These are phyloP conservation scores for Chaetophractus vellerosus DNA, from an alignment of 2,797 vertebrate species.

Conservation along the genomic window DNA sequence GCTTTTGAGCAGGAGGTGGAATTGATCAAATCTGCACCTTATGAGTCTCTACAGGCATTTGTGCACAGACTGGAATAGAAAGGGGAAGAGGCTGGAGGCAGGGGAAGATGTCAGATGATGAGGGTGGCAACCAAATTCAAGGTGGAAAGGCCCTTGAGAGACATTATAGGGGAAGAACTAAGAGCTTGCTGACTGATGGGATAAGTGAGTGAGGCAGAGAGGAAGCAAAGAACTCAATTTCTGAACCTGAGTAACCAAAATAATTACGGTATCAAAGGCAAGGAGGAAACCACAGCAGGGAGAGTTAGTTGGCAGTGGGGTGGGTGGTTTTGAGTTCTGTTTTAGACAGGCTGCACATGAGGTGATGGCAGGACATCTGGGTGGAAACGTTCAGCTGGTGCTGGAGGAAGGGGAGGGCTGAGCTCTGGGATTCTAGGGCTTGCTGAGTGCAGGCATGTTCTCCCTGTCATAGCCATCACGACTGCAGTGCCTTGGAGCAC, in stretches of 20 bases:
- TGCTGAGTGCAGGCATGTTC: rapidly evolving
- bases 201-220: neutral
- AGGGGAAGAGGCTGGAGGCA: neutral
- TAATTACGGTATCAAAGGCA: neutral
- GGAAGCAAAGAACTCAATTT: neutral
- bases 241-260: neutral
- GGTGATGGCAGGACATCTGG: neutral
- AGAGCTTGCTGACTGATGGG: too few species aligned
- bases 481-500: neutral
- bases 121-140: neutral
- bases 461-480: neutral
- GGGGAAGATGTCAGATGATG: too few species aligned
- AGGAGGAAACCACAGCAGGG: neutral
- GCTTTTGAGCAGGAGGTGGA: rapidly evolving
- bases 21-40: neutral
- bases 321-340: neutral
- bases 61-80: too few species aligned
- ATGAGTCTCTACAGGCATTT: rapidly evolving
- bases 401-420: neutral
- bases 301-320: too few species aligned
- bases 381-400: neutral
- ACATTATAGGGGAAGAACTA: neutral
- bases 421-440: neutral
- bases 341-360: neutral
- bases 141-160: neutral